Percentiles rank a stretch among this genome's conserved stretches.
Conservation (phyloP, 2,888 invertebrate genomes). For the Drosophila prolongata region DNA sequence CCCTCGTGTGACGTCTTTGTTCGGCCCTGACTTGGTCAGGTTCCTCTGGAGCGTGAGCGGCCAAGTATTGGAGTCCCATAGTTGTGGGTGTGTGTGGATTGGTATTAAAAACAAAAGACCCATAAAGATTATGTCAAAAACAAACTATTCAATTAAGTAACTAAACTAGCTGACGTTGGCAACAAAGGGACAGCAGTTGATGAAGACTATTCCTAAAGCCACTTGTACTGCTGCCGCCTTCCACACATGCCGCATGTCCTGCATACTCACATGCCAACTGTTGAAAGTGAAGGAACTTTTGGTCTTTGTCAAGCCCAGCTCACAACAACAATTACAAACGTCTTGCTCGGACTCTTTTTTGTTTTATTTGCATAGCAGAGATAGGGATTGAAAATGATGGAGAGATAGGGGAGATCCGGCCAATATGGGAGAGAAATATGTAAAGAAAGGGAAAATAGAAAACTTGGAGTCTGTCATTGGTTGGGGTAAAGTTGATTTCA, state of each 20-base stretch:
- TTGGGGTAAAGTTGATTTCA: slow-evolving; percentile 2
- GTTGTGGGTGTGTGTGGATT: slow-evolving; percentile 37
- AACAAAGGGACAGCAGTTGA: slow-evolving; percentile 32
- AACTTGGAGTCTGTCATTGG: background rate
- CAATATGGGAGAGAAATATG: slow-evolving; percentile 2
- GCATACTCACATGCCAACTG: slow-evolving; percentile 36
- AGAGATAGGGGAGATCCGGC: slow-evolving; percentile 6
- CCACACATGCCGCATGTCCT: slow-evolving; percentile 44
- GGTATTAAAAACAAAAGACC: slow-evolving; percentile 77
- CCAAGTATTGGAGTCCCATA: slow-evolving; percentile 10
- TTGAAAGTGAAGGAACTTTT: slow-evolving; percentile 63
- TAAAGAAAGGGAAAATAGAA: background rate
- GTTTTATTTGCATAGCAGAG: slow-evolving; percentile 46
- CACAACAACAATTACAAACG: slow-evolving; percentile 57
- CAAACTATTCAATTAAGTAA: slow-evolving; percentile 81
- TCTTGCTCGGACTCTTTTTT: slow-evolving; percentile 38
- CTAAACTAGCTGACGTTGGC: slow-evolving; percentile 78
- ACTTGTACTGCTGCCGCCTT: slow-evolving; percentile 36
- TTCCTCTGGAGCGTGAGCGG: slow-evolving; percentile 14
- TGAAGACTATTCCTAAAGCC: slow-evolving; percentile 23
- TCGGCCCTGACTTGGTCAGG: slow-evolving; percentile 16
- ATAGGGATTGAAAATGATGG: slow-evolving; percentile 40
- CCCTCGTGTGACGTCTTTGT: slow-evolving; percentile 67
- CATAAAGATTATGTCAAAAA: slow-evolving; percentile 80
- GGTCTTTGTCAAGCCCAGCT: slow-evolving; percentile 57